Base-by-base conservation (phyloP, 2,797 vertebrate genomes). In the Apogon hyalosoma region DNA sequence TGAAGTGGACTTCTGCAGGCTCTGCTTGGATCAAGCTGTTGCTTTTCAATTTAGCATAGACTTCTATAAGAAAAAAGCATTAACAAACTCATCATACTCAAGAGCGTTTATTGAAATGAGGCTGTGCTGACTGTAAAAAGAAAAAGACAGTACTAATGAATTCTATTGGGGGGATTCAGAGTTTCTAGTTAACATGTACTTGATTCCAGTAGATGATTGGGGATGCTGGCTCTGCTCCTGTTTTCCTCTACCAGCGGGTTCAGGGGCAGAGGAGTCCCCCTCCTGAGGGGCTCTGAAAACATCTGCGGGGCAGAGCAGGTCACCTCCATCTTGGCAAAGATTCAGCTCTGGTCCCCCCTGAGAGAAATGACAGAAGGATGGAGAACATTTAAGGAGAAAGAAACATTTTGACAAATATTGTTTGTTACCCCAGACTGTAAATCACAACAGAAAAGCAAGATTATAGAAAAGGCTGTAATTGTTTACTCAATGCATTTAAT, bases 1-100 rank as follows among this genome's bases (percentile, higher is more conserved):
- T 96, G 80, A 96, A 99, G 90, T 98, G 97, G 56, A 99, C 81
- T 60, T 94, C 92, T 7, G 94, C 77, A 3, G 98, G 97, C 63
- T 95, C 94, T 31, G 94, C 95, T 73, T 95, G 86, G 61, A 98
- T 77, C 64, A 93, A 63, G 38, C 75, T 83, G 81, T 95, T 98
- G 60, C 82, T 90, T 80, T 93, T 88, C 70, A 90, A 64, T 63
- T 92, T 94, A 82, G 80, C 75, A 87, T 91, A 97, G 77, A 94
- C 83, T 83, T 95, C 98, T 98, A 33, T 1, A 77, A 81, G 28
- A 55, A 8, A 15, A n/a, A n/a, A n/a, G n/a, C n/a, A n/a, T n/a
- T n/a, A 33, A 33, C 31, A 33, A 2, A 7, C 31, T 33, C 31
- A 33, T 33, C 31, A 33, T 7, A 8, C 31, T 33, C 31, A 33